Percentiles rank a stretch among this genome's conserved stretches.
Conservation (phyloP, 2,113 vertebrate species). For the Ammospiza caudacuta region DNA sequence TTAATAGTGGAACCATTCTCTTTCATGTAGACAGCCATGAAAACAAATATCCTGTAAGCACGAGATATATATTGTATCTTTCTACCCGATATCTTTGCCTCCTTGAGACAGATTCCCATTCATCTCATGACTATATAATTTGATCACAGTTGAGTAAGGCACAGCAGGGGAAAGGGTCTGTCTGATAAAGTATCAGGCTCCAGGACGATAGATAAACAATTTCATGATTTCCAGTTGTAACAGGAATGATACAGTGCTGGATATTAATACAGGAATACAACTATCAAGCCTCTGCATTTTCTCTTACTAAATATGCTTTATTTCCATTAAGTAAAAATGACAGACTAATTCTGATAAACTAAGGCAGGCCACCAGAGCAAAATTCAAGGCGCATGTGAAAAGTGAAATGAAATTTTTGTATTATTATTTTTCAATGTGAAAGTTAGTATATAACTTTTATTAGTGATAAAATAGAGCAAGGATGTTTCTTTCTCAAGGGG, state of each 20-base stretch:
- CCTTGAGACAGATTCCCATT: conserved; percentile 88
- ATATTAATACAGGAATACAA: conserved; percentile 27
- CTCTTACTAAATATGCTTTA: neutral
- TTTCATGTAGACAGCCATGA: conserved; percentile 85
- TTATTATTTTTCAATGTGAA: neutral
- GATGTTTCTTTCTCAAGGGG: neutral
- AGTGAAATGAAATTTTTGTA: neutral
- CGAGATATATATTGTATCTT: conserved; percentile 84
- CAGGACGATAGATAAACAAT: conserved; percentile 76
- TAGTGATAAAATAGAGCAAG: neutral
- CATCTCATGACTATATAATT: conserved; percentile 90
- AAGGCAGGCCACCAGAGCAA: neutral
- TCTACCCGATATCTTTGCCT: conserved; percentile 85
- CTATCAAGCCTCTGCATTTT: conserved; percentile 24
- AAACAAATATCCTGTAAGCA: conserved; percentile 98
- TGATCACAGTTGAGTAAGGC: conserved; percentile 91
- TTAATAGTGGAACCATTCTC: conserved; percentile 76
- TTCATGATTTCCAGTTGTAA: conserved; percentile 64
- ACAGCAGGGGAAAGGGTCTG: conserved; percentile 82
- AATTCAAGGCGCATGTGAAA: neutral
- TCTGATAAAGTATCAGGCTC: conserved; percentile 81
- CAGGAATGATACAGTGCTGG: conserved; percentile 19
- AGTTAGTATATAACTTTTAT: neutral
- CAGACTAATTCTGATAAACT: conserved; percentile 26
- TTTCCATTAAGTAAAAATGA: conserved; percentile 44